These are phyloP conservation scores for Alloscopus bannaensis DNA, from an alignment of 2,888 invertebrate species.

Conservation along the genomic window DNA sequence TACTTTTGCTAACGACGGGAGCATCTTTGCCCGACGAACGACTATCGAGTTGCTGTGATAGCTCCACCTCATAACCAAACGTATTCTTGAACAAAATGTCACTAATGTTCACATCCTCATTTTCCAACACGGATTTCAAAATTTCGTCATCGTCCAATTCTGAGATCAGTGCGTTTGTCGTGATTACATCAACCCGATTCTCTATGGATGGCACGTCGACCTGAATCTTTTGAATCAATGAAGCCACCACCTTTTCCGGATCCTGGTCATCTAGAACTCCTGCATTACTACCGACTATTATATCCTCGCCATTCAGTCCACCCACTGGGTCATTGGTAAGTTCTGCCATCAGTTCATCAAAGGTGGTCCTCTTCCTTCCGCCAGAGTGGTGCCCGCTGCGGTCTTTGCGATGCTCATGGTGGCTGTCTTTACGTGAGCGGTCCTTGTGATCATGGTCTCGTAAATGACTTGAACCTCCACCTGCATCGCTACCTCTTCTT, in stretches of 20 bases:
- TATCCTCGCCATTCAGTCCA: slow-evolving; percentile 25
- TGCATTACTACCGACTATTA: slow-evolving; percentile 5
- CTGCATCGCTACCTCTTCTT: slow-evolving; percentile 40
- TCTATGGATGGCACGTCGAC: slow-evolving; percentile 14
- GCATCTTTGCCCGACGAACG: background rate
- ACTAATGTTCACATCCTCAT: slow-evolving; percentile 61
- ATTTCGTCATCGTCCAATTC: slow-evolving; percentile 66
- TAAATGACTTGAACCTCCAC: slow-evolving; percentile 43
- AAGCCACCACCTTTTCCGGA: slow-evolving; percentile 44
- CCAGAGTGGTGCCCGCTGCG: slow-evolving; percentile 43
- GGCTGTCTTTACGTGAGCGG: slow-evolving; percentile 36
- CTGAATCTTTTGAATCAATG: slow-evolving; percentile 40
- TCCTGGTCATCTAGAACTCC: slow-evolving; percentile 16
- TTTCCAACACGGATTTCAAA: slow-evolving; percentile 62
- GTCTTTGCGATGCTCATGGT: slow-evolving; percentile 37
- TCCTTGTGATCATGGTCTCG: slow-evolving; percentile 45
- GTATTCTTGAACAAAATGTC: slow-evolving; percentile 58
- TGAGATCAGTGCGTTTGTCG: slow-evolving; percentile 62
- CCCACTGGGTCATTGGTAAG: slow-evolving; percentile 21
- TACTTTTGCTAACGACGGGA: background rate
- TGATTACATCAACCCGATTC: slow-evolving; percentile 31
- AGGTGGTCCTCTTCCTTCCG: slow-evolving; percentile 38
- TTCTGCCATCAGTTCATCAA: slow-evolving; percentile 47
- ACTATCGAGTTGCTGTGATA: background rate
- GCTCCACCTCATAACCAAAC: background rate